Base-by-base conservation (phyloP, 2,797 vertebrate genomes). In the Babyrousa celebensis region DNA sequence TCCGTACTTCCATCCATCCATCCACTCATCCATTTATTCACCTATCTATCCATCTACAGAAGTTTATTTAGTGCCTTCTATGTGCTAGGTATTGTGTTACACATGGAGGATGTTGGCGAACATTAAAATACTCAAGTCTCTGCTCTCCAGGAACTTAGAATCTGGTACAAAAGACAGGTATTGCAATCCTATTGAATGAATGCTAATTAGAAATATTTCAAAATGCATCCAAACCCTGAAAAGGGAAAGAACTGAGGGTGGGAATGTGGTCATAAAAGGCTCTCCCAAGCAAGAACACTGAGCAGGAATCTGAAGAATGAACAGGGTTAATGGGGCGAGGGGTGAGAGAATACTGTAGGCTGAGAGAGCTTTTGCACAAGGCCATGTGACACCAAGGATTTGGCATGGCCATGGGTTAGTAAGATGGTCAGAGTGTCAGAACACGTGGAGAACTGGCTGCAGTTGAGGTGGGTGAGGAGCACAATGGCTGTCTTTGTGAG, bases 101-200 rank as follows among this genome's bases (percentile, higher is more conserved):
- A 17, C 58, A 52, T 32, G 74, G n/a, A 75, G 15, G 18, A 70
- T 91, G 12, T 74, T 21, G 63, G 10, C 20, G 48, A 56, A 25
- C 15, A 52, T 80, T 70, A 85, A 36, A 85, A 84, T 80, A 32
- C 75, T 10, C 23, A 67, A 88, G 15, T 60, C 43, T 96, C 75
- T 92, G 25, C 67, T 82, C 36, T 63, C 36, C 18, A 23, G 27
- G 78, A 88, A 58, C 67, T 85, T 67, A 67, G 16, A 90, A 16
- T 86, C 65, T 60, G 25, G 25, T n/a, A 17, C 54, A 77, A 96
- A 95, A 72, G 11, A 65, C 1, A 54, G 29, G 15, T 18, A 27
- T 67, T 40, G 65, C 7, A 63, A 18, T 48, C 17, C 40, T 85
- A 52, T 1, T 12, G 25, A 71, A 62, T 70, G 48, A 77, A 18